Evolutionary conservation across 2,797 vertebrate genomes (phyloP).

Genomic region (Erethizon dorsatum): DNA sequence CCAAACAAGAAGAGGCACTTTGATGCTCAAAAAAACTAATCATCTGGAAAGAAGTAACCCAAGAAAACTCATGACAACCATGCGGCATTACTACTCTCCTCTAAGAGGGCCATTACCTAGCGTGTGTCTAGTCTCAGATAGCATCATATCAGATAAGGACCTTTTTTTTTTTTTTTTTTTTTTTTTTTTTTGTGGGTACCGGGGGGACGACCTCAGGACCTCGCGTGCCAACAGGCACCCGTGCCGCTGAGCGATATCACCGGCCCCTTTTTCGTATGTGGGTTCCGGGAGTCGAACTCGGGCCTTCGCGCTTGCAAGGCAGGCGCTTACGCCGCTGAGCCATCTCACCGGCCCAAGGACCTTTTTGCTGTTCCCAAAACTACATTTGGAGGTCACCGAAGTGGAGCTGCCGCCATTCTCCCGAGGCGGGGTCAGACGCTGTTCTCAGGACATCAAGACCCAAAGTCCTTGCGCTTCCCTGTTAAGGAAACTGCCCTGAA

Average conservation of each 20-base stretch:
- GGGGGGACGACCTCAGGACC: no score
- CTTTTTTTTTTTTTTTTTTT: no score
- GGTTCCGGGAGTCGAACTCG: no score
- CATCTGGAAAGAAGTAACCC: constrained; percentile 22
- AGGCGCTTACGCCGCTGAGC: no score
- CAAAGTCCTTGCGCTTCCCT: constrained; percentile 65
- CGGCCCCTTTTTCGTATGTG: no score
- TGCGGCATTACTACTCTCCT: neutral
- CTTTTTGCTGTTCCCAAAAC: constrained; percentile 75
- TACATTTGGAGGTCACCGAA: constrained; percentile 80
- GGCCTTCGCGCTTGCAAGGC: no score
- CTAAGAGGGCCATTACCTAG: neutral
- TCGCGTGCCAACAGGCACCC: no score
- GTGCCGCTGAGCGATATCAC: no score
- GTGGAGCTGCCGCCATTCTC: constrained; percentile 86
- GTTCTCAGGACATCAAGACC: constrained; percentile 46
- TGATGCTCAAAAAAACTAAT: constrained; percentile 20
- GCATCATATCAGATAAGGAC: constrained; percentile 54
- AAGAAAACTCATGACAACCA: constrained; percentile 25
- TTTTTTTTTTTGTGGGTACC: no score
- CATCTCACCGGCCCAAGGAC: no score
- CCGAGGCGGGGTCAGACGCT: constrained; percentile 79
- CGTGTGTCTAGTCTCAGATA: constrained; percentile 13
- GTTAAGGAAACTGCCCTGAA: constrained; percentile 18
- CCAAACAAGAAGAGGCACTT: constrained; percentile 52